Evolutionary conservation across 2,888 invertebrate species (phyloP), one percentile per base, ranked within the genome.

Genomic region (Philereme vetulata): DNA sequence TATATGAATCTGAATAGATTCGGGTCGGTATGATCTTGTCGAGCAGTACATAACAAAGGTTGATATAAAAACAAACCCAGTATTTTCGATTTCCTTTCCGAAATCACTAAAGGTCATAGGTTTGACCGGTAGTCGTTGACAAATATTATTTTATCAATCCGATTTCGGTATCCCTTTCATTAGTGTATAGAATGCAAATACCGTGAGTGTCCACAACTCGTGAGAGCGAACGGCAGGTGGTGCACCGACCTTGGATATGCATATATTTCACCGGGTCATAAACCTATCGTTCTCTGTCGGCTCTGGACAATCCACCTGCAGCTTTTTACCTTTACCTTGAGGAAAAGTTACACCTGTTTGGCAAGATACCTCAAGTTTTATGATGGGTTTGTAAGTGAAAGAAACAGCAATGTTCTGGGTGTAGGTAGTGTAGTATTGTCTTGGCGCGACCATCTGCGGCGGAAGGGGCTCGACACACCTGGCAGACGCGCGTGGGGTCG

Each of bases 401-500:
- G 21, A 4, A 34, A 10, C 10, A 34, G 21, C 7, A 46, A 48
- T 21, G 60, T 56, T 10, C 5, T 9, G 34, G n/a, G 43, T 45
- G 36, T 43, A 21, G 21, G 36, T 43, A 21, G 21, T 21, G 21
- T 1, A 21, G 32, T 49, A 40, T 54, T 44, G 62, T 49, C 10
- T 51, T 55, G 45, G 51, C 56, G 49, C 56, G 58, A 65, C 68
- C 86, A 87, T 85, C 85, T 85, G 88, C 83, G 73, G 72, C 80
- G 85, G 82, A 81, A 83, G 80, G 83, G 80, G 79, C 74, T 67
- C 70, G 74, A 64, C 78, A 73, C 89, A 89, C 89, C 88, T 88
- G 90, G 89, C 80, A 81, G 83, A 75, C 80, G 77, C 79, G 78
- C 84, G 85, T 83, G 85, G 87, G 85, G 86, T 82, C 82, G 81